Conservation (phyloP, 2,797 vertebrate genomes). For the Natrix natrix region DNA sequence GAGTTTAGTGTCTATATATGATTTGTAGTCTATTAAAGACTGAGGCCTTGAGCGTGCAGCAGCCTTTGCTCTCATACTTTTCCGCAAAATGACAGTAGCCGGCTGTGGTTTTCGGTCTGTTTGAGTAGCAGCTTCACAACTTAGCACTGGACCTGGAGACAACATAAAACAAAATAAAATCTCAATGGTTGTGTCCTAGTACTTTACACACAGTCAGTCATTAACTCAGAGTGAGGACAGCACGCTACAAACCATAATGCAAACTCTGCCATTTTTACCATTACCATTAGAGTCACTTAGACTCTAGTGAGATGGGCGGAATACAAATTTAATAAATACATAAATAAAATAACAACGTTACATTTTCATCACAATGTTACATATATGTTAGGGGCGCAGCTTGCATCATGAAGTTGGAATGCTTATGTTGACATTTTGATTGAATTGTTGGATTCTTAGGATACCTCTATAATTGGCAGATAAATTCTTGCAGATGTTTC, state of each 20-base stretch:
- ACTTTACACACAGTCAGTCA: not conserved
- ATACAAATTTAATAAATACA: not conserved
- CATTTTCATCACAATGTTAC: not conserved
- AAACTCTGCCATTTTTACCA: not conserved
- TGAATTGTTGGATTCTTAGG: not conserved
- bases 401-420: not conserved
- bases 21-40: slow-evolving; percentile 82
- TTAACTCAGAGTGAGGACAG: not conserved
- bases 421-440: not conserved
- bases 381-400: not conserved
- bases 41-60: slow-evolving; percentile 67
- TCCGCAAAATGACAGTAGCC: slow-evolving; percentile 60
- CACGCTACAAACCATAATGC: not conserved
- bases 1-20: slow-evolving; percentile 80
- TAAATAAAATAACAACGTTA: not conserved
- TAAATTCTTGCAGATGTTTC: too few species aligned
- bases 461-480: not conserved
- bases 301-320: not conserved
- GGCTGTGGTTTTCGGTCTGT: slow-evolving; percentile 66
- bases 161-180: slow-evolving; percentile 53
- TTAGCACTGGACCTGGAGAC: slow-evolving; percentile 60
- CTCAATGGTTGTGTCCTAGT: not conserved
- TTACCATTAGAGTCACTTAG: too few species aligned
- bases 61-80: slow-evolving; percentile 50
- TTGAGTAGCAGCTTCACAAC: slow-evolving; percentile 72